A percentile compares a stretch with the other conserved stretches of the same genome.
These are phyloP conservation scores for Typhlichthys subterraneus DNA, from an alignment of 2,797 vertebrate species.

Conservation along the genomic window DNA sequence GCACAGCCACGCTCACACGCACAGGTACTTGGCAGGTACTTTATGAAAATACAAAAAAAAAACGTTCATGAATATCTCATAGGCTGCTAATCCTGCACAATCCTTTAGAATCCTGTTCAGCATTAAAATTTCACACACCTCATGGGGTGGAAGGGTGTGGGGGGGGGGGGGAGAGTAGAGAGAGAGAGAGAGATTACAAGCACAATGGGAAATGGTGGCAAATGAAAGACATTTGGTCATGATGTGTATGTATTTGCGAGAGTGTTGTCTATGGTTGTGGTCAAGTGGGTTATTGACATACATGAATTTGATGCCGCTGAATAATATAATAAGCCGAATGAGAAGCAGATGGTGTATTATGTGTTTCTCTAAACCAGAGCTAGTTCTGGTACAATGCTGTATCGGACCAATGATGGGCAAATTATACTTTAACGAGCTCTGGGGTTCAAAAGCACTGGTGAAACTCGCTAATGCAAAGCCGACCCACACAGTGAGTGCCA, in stretches of 20 bases:
- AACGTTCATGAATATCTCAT: slow-evolving; percentile 71
- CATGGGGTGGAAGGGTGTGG: not conserved
- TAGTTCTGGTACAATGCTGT: no score
- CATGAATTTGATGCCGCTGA: no score
- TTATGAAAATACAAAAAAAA: slow-evolving; percentile 18
- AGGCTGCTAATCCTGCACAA: slow-evolving; percentile 65
- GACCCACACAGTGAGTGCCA: no score
- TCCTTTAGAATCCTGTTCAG: slow-evolving; percentile 63
- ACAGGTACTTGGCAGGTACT: slow-evolving; percentile 19
- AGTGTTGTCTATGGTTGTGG: slow-evolving; percentile 14
- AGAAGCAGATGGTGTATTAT: no score
- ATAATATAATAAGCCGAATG: no score
- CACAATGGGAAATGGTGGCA: not conserved
- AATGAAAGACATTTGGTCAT: not conserved
- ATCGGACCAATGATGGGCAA: no score
- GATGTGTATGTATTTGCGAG: not conserved
- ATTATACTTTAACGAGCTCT: no score
- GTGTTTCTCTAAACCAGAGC: no score
- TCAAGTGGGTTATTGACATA: no score
- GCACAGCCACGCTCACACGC: slow-evolving; percentile 14
- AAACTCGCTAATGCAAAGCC: no score
- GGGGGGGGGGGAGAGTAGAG: not conserved
- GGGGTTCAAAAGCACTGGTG: no score
- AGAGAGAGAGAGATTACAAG: slow-evolving; percentile 21
- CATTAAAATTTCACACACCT: slow-evolving; percentile 73